Conservation (phyloP, 2,888 invertebrate species). For the Orchestes rusci region DNA sequence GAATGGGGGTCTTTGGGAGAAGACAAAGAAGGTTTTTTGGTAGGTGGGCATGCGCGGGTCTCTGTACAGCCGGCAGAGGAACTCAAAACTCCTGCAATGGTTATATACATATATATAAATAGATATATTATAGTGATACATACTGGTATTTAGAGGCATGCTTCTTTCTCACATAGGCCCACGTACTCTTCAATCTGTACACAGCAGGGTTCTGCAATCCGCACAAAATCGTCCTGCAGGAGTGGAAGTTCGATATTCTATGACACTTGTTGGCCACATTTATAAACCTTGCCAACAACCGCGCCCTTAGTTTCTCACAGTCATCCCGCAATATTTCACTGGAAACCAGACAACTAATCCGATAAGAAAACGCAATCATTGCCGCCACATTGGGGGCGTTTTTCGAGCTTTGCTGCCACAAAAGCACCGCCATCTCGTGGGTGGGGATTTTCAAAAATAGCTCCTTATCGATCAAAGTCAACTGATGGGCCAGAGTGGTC, state of each 20-base stretch:
- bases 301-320: conserved; percentile 44
- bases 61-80: conserved; percentile 44
- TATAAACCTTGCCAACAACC: conserved; percentile 48
- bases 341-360: conserved; percentile 47
- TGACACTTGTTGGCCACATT: conserved; percentile 50
- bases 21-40: conserved; percentile 42
- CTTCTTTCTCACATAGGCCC: conserved; percentile 46
- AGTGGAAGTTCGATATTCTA: conserved; percentile 48
- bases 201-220: conserved; percentile 50
- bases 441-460: conserved; percentile 45
- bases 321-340: conserved; percentile 45
- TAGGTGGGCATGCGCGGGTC: conserved; percentile 43
- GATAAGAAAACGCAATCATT: conserved; percentile 48
- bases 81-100: conserved; percentile 44
- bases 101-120: no score
- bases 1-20: conserved; percentile 40
- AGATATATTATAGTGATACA: conserved; percentile 19
- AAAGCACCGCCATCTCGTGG: conserved; percentile 42
- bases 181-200: conserved; percentile 46
- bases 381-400: conserved; percentile 49
- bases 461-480: conserved; percentile 50
- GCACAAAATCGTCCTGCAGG: conserved; percentile 46
- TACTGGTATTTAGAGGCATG: conserved; percentile 49
- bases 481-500: conserved; percentile 46
- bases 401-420: conserved; percentile 43